A percentile compares a stretch with the other conserved stretches of the same genome.
phyloP scores from a whole-genome alignment of 2,797 vertebrate genomes.

The Coccyzus lansbergi region DNA sequence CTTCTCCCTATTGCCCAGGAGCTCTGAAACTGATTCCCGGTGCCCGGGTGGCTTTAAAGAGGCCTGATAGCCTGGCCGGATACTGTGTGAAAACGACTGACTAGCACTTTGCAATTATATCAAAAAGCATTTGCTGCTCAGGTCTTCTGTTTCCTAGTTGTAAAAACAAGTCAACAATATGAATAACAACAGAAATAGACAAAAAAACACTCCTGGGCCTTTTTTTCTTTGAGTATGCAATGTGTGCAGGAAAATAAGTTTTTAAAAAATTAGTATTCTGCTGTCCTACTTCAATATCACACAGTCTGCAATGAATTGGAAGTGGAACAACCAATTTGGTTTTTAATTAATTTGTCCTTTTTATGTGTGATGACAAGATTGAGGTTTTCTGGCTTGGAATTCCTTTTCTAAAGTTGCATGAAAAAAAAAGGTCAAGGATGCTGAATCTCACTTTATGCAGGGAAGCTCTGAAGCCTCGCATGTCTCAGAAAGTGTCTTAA shows the following conservation, averaged over 20 bases:
- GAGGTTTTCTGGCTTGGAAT: not conserved
- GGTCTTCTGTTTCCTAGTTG: not conserved
- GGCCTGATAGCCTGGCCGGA: not conserved
- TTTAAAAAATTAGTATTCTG: slow-evolving; percentile 20
- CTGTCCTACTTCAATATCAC: not conserved
- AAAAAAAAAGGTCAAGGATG: slow-evolving; percentile 34
- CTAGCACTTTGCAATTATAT: not conserved
- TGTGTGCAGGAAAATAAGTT: not conserved
- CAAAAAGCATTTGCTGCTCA: not conserved
- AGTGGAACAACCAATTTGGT: slow-evolving; percentile 26
- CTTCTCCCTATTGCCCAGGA: not conserved
- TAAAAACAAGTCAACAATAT: not conserved
- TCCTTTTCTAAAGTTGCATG: not conserved
- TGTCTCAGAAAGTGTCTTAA: not conserved
- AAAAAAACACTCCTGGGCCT: not conserved
- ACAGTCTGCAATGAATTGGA: slow-evolving; percentile 2
- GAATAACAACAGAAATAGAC: not conserved
- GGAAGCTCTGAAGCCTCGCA: not conserved
- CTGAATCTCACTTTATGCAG: not conserved
- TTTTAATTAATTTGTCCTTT: slow-evolving; percentile 67
- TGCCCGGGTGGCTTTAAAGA: not conserved
- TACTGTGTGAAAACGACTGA: not conserved
- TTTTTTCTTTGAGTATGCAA: not conserved
- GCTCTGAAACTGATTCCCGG: not conserved
- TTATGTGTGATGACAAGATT: not conserved